Conservation (phyloP, 2,113 vertebrate genomes). For the Platysternon megacephalum region DNA sequence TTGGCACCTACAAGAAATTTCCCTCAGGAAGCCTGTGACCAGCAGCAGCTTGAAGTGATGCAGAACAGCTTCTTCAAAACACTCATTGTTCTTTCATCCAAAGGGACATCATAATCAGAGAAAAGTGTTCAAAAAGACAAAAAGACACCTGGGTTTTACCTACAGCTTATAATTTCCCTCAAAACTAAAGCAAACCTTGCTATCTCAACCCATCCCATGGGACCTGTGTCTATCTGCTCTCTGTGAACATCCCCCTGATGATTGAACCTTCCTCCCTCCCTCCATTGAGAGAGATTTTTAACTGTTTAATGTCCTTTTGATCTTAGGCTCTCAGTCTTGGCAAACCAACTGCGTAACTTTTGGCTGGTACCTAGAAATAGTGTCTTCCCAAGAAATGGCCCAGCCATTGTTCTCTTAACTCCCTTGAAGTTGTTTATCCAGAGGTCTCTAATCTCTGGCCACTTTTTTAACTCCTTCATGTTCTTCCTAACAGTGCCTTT, state of each 20-base stretch:
- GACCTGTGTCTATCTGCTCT: neutral
- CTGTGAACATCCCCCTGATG: neutral
- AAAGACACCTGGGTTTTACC: neutral
- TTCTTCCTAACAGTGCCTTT: too few species aligned
- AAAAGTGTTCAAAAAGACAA: neutral
- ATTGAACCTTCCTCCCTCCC: neutral
- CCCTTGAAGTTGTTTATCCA: neutral
- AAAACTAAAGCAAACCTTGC: too few species aligned
- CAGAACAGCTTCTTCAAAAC: neutral
- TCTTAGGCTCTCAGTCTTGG: neutral
- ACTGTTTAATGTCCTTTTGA: neutral
- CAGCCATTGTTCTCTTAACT: neutral
- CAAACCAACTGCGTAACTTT: neutral
- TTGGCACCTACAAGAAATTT: neutral
- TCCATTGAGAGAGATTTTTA: neutral
- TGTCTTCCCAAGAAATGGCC: neutral
- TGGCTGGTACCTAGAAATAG: neutral
- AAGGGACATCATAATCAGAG: neutral
- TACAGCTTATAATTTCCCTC: neutral
- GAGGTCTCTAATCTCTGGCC: neutral
- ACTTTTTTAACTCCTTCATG: neutral
- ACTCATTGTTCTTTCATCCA: neutral
- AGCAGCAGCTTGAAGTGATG: neutral
- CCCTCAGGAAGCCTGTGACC: neutral
- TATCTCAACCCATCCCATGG: too few species aligned